These are phyloP conservation scores for Apus apus DNA, from an alignment of 2,113 vertebrate species.

Conservation along the genomic window DNA sequence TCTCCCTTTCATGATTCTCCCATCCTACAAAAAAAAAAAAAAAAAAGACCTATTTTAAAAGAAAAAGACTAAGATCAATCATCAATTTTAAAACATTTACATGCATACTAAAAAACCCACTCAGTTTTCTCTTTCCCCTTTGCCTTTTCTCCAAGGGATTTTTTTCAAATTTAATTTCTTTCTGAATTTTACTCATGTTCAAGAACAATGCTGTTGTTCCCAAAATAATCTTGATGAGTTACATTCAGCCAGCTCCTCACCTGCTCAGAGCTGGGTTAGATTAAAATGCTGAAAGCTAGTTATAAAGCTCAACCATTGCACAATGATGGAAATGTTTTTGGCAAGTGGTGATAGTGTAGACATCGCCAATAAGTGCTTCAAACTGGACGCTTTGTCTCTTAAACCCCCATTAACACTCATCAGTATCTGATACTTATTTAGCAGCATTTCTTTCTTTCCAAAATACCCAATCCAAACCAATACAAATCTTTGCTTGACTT, in stretches of 20 bases:
- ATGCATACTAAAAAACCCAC: not conserved
- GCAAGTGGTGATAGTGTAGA: constrained; percentile 66
- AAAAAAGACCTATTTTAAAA: not conserved
- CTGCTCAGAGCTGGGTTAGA: constrained; percentile 29
- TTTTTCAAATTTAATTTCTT: not conserved
- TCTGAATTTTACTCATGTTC: not conserved
- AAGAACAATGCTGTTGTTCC: not conserved
- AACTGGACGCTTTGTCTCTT: constrained; percentile 66
- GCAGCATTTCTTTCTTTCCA: constrained; percentile 36
- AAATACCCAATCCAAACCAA: not conserved
- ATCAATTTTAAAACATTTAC: not conserved
- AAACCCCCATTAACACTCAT: constrained; percentile 68
- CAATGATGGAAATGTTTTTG: constrained; percentile 71
- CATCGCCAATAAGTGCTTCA: constrained; percentile 72
- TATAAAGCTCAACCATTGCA: constrained; percentile 38
- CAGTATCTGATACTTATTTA: constrained; percentile 49
- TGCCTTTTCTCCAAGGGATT: not conserved
- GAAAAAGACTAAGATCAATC: not conserved
- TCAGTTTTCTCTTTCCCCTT: not conserved
- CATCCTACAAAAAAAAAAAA: not conserved
- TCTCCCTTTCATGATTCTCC: not conserved
- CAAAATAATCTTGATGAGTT: not conserved
- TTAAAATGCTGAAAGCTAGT: constrained; percentile 43
- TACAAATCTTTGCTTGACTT: constrained; percentile 29
- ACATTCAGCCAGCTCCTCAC: constrained; percentile 26